These are phyloP conservation scores for Drosophila peninsularis DNA, from an alignment of 2,888 invertebrate species.

Conservation along the genomic window DNA sequence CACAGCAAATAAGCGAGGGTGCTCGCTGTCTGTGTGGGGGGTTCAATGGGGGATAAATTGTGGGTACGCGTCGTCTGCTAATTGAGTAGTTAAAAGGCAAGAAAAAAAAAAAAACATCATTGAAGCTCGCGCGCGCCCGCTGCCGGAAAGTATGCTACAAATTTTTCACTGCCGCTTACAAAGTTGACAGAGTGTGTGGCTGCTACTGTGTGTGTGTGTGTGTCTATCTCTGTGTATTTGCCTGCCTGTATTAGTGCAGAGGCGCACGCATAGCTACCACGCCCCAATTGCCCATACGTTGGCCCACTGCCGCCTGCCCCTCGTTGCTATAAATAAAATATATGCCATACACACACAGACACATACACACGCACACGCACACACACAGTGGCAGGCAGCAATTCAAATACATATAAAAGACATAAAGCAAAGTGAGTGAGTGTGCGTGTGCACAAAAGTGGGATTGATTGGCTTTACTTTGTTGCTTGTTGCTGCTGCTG, in stretches of 20 bases:
- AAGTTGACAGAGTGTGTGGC: neutral
- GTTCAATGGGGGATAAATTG: neutral
- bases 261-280: conserved; percentile 25
- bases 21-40: neutral
- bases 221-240: conserved; percentile 12
- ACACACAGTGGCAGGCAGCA: neutral
- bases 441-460: conserved; percentile 38
- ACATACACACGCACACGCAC: neutral
- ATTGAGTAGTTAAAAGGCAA: conserved; percentile 69
- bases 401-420: conserved; percentile 7
- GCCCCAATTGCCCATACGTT: neutral
- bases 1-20: conserved; percentile 35
- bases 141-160: conserved; percentile 64
- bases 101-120: conserved; percentile 22
- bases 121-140: conserved; percentile 18
- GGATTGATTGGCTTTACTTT: conserved; percentile 66
- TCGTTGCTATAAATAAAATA: conserved; percentile 74
- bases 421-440: neutral
- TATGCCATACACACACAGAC: conserved; percentile 36
- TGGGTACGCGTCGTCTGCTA: conserved; percentile 51
- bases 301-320: conserved; percentile 48
- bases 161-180: conserved; percentile 40
- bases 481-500: neutral
- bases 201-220: conserved; percentile 3
- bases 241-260: conserved; percentile 2